phyloP scores from a whole-genome alignment of 2,797 vertebrate genomes.

The Xyrichtys novacula region DNA sequence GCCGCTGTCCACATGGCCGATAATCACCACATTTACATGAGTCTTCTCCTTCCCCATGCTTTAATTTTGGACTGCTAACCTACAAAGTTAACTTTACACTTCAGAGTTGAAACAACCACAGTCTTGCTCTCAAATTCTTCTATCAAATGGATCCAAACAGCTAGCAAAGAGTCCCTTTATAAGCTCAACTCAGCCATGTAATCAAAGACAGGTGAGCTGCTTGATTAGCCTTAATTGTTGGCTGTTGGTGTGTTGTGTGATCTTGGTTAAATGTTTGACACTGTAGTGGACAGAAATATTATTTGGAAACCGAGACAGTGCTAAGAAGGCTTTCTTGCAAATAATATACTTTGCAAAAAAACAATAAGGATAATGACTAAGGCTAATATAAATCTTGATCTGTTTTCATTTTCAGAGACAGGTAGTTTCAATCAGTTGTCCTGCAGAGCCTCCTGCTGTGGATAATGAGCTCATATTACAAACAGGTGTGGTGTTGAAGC shows the following conservation, averaged over 20 bases:
- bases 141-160: background rate
- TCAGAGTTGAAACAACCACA: background rate
- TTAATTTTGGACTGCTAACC: rapidly evolving
- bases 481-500: conserved; percentile 35
- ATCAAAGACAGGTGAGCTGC: conserved; percentile 65
- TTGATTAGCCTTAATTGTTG: conserved; percentile 46
- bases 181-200: conserved; percentile 2
- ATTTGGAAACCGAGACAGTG: background rate
- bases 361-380: background rate
- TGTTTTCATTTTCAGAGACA: conserved; percentile 10
- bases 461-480: conserved; percentile 45
- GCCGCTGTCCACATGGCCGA: conserved; percentile 89
- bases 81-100: background rate
- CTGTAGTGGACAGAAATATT: background rate
- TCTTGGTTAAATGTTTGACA: background rate
- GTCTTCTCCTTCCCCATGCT: conserved; percentile 75
- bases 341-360: background rate
- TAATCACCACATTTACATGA: conserved; percentile 86
- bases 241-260: background rate
- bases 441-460: background rate
- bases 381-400: background rate
- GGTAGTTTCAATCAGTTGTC: background rate
- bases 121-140: background rate
- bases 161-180: conserved; percentile 16
- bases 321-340: background rate